Evolutionary conservation across 92 coral and sea anemone species (phyloP), one percentile per base, ranked within the genome.

Genomic region (Ricordea florida): DNA sequence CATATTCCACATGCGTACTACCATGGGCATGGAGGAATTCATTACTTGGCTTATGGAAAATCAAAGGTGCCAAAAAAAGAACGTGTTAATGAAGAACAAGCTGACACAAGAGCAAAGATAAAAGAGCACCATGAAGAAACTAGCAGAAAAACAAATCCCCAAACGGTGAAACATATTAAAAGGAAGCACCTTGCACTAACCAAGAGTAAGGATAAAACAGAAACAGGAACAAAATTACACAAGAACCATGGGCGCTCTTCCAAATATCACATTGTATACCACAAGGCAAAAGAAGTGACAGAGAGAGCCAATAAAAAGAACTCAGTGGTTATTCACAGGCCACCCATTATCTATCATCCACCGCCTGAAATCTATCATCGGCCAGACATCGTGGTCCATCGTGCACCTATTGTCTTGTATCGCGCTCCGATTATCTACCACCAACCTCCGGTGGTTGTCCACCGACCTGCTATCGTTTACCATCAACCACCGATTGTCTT

Each of bases 291-390:
- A 13, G 89, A 89, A 34, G 63, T 69, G 9, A 72, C 96, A 11
- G 88, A 73, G 23, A 85, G 86, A 16, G 86, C 96, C 2, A 61
- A 78, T 25, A 94, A 94, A 38, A 94, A 94, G 89, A 94, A 94
- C 72, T 75, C 97, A 50, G 98, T 94, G 20, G 92, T 94, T 25
- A 93, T 94, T 21, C 97, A 88, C 59, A 72, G 98, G 69, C 98
- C 98, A 6, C 97, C 94, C 11, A 94, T 94, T 25, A 84, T 94
- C 21, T 94, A 92, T 72, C 98, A 94, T 66, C 98, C 98, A 30
- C 98, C 98, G 22, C 98, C 98, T 18, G 98, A 94, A 43, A 87
- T 94, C 52, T 94, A 94, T 59, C 98, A 94, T 85, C 90, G 98
- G 2, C 97, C 98, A 11, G 96, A 94, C 77, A 94, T 94, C 66